These are phyloP conservation scores for Pterostichus madidus DNA, from an alignment of 2,888 invertebrate genomes.

Conservation along the genomic window DNA sequence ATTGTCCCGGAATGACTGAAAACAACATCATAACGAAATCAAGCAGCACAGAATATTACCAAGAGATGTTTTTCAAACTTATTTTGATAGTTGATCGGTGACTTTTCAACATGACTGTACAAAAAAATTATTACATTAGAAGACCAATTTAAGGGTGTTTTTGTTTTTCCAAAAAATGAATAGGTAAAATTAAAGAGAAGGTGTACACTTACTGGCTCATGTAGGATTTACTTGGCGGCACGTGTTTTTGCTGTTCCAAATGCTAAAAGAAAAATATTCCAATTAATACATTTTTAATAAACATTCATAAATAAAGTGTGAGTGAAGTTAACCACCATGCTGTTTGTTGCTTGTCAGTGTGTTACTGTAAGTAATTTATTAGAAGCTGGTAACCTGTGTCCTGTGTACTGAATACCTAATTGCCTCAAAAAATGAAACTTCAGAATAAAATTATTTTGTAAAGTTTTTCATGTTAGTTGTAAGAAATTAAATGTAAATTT, in stretches of 20 bases:
- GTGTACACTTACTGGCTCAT: conserved; percentile 86
- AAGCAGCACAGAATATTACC: no score
- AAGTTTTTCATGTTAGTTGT: no score
- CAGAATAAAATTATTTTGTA: no score
- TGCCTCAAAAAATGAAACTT: not conserved
- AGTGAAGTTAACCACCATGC: conserved; percentile 56
- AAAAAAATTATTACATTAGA: no score
- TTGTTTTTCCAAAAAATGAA: no score
- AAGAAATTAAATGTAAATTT: no score
- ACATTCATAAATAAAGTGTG: conserved; percentile 5
- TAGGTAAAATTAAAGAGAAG: conserved; percentile 23
- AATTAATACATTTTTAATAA: conserved; percentile 5
- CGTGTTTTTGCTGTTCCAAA: conserved; percentile 85
- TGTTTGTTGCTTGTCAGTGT: conserved; percentile 56
- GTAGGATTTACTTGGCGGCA: conserved; percentile 86
- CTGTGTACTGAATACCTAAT: conserved; percentile 23
- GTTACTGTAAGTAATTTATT: conserved; percentile 23
- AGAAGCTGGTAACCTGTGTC: conserved; percentile 36
- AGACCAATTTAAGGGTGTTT: no score
- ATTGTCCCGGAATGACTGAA: no score
- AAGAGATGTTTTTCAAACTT: no score
- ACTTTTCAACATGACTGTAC: no score
- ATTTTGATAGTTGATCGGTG: no score
- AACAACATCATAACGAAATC: no score
- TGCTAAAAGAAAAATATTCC: conserved; percentile 78